Base-by-base conservation (phyloP, 92 coral and sea anemone species). In the Nematostella vectensis region DNA sequence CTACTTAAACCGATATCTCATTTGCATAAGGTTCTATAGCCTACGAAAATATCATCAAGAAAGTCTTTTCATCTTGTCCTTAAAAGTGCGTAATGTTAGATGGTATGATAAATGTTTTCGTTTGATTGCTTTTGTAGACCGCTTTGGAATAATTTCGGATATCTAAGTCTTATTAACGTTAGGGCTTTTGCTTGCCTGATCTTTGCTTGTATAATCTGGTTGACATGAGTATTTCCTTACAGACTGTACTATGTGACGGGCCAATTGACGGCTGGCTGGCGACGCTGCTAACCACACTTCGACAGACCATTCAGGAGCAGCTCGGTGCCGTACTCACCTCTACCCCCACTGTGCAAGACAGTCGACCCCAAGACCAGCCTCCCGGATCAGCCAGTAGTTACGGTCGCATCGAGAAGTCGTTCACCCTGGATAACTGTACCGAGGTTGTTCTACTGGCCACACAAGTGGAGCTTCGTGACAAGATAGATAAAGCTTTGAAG, bases 211-310 rank as follows among this genome's bases (percentile, higher is more conserved):
- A n/a, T n/a, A n/a, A n/a, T n/a, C n/a, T n/a, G n/a, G n/a, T n/a
- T n/a, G n/a, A n/a, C n/a, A n/a, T n/a, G n/a, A n/a, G n/a, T n/a
- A n/a, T n/a, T n/a, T n/a, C n/a, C n/a, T 54, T 62, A 15, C 55
- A 91, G 98, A 71, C 96, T n/a, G 72, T 87, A 0, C 38, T 78
- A 42, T 91, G 98, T 36, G 98, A 91, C 27, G 89, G 98, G 37
- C 78, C 98, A 36, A 72, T 87, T 36, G 98, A 91, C 54, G 83
- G 71, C 45, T 91, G 98, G 98, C 75, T 91, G 4, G 65, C 60
- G 24, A 40, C 68, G 25, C 61, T 91, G 4, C 64, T 87, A 36
- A 78, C 47, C 16, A 54, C 79, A 11, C 29, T 91, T 18, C 84
- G 64, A 28, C 83, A 72, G 54, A 88, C 87, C 11, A 72, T 91